Conservation (phyloP, 2,888 invertebrate species). For the Sericinus montela region DNA sequence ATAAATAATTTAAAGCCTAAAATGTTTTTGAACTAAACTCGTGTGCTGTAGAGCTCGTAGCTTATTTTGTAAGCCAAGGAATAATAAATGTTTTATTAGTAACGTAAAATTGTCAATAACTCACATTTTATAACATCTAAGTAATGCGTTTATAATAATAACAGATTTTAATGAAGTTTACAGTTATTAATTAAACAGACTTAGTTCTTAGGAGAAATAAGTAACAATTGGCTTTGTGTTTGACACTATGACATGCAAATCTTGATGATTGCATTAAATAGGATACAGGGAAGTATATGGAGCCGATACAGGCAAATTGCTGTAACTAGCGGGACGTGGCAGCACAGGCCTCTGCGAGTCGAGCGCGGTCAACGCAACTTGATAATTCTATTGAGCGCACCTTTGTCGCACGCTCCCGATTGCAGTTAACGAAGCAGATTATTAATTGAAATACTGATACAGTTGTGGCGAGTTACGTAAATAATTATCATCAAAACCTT, state of each 20-base stretch:
- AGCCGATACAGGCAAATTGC: conserved; percentile 51
- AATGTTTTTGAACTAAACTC: neutral
- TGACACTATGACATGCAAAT: conserved; percentile 73
- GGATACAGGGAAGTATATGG: conserved; percentile 52
- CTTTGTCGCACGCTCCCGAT: conserved; percentile 40
- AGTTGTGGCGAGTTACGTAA: neutral
- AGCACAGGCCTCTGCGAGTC: conserved; percentile 31
- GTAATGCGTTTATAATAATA: too few relatives aligned
- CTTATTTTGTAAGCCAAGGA: too few relatives aligned
- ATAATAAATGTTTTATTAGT: too few relatives aligned
- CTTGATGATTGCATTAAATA: conserved; percentile 74
- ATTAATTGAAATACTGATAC: conserved; percentile 13
- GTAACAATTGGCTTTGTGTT: neutral
- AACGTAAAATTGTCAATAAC: too few relatives aligned
- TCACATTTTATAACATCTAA: too few relatives aligned
- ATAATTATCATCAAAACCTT: neutral
- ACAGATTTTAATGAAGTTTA: neutral
- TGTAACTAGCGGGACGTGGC: conserved; percentile 60
- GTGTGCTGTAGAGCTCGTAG: too few relatives aligned
- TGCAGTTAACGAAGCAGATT: conserved; percentile 13
- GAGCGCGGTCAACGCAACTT: conserved; percentile 39
- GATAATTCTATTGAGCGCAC: conserved; percentile 55
- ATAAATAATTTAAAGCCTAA: neutral
- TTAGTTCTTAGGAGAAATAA: neutral
- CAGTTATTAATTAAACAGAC: too few relatives aligned